A percentile compares a stretch with the other conserved stretches of the same genome.
These are phyloP conservation scores for Trachops cirrhosus DNA, from an alignment of 2,797 vertebrate species.

Conservation along the genomic window DNA sequence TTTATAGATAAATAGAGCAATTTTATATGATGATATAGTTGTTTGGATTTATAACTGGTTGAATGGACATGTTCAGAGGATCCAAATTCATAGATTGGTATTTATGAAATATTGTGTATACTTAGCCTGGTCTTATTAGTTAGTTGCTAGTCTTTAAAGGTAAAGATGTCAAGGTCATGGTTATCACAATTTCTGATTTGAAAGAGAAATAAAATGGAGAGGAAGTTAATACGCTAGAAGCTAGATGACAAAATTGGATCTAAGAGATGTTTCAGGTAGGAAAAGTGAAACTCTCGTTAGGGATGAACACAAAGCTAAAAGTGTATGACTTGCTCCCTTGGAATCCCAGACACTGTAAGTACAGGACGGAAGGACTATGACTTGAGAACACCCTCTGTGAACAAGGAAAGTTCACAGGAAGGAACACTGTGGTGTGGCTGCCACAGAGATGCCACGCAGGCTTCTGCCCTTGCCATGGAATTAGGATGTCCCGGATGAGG, in stretches of 20 bases:
- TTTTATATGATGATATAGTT: background rate
- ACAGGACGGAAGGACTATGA: background rate
- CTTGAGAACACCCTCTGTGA: background rate
- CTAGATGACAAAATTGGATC: background rate
- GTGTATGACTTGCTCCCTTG: background rate
- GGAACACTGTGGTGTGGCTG: too few relatives aligned
- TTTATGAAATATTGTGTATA: background rate
- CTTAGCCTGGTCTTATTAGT: background rate
- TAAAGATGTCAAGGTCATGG: background rate
- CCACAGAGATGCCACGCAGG: background rate
- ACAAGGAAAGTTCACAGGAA: background rate
- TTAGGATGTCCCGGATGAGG: background rate
- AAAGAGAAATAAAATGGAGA: slow-evolving; percentile 11
- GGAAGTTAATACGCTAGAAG: background rate
- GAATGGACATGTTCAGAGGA: background rate
- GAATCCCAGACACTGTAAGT: background rate
- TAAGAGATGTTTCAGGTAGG: background rate
- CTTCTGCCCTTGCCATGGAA: background rate
- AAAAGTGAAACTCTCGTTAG: background rate
- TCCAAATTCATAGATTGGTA: background rate
- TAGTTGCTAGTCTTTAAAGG: background rate
- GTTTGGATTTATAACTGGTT: background rate
- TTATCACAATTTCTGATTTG: background rate
- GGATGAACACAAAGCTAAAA: background rate
- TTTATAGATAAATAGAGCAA: background rate